Percentiles rank a stretch among this genome's conserved stretches.
These are phyloP conservation scores for Lepidurus couesii DNA, from an alignment of 1,140 invertebrate genomes.

Conservation along the genomic window DNA sequence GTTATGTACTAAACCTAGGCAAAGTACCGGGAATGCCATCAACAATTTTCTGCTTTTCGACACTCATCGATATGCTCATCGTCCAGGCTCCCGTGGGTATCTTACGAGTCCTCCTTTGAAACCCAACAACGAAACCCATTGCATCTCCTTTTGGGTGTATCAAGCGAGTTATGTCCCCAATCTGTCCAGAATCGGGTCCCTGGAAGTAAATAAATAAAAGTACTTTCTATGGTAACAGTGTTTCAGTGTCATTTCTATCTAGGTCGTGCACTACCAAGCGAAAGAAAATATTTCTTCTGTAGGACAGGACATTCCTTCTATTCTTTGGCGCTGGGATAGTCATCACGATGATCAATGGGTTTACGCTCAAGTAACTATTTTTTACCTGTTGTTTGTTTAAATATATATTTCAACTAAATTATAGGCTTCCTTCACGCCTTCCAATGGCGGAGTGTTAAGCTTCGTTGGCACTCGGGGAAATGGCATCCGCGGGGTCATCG, in stretches of 20 bases:
- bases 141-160: conserved; percentile 32
- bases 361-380: conserved; percentile 27
- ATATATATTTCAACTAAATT: background rate
- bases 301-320: background rate
- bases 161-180: background rate
- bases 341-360: conserved; percentile 33
- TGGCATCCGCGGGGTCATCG: conserved; percentile 31
- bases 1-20: background rate
- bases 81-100: conserved; percentile 28
- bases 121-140: conserved; percentile 21
- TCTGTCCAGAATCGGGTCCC: conserved; percentile 26
- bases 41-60: conserved; percentile 32
- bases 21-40: background rate
- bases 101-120: conserved; percentile 25
- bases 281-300: background rate
- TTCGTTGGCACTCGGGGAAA: conserved; percentile 29
- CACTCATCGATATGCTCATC: conserved; percentile 26
- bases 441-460: conserved; percentile 27
- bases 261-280: conserved; percentile 28
- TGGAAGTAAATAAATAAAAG: conserved; percentile 15
- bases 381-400: background rate
- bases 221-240: background rate
- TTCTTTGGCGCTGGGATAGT: conserved; percentile 28
- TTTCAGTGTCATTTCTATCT: background rate
- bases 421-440: conserved; percentile 28